Base-by-base conservation (phyloP, 2,113 vertebrate species). In the Pavo muticus region DNA sequence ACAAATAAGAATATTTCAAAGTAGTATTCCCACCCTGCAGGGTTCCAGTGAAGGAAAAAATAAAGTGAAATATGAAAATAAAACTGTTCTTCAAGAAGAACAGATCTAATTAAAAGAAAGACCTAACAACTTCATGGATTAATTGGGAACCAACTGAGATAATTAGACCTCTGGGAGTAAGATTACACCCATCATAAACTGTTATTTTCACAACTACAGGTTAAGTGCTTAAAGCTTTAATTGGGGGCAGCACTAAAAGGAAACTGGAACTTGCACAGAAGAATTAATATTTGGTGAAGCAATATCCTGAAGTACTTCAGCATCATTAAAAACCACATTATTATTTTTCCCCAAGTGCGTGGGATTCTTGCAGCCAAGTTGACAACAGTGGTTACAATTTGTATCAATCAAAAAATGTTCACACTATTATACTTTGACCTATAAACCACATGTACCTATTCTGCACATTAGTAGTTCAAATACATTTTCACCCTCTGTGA, bases 61-160 rank as follows among this genome's bases (percentile, higher is more conserved):
- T 96, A 97, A 98, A 97, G 82, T 97, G 84, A 97, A 97, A 97
- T 97, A 97, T 95, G 84, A 97, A 97, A 95, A 94, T 92, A 96
- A 97, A 92, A 93, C 91, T 97, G 72, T 95, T 97, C 96, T 97
- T 96, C 96, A 82, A 96, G 87, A 97, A 95, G 95, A 98, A 98
- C 91, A 98, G 97, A 98, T 98, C 97, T 98, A 98, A 98, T 98
- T 98, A 98, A 98, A 98, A 98, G 94, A 96, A 98, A 96, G 98
- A 97, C 98, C 98, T 98, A 99, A 99, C 98, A 99, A 98, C 98
- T 99, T 98, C 98, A 98, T 98, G 98, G 98, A 99, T 99, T 99
- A 99, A 99, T 99, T 99, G 99, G 98, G 95, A 99, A 96, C 98
- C 98, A 98, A 98, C 98, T 97, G 98, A 99, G 98, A 99, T 99